Evolutionary conservation across 2,888 invertebrate species (phyloP).

Genomic region (Tipula helvola): DNA sequence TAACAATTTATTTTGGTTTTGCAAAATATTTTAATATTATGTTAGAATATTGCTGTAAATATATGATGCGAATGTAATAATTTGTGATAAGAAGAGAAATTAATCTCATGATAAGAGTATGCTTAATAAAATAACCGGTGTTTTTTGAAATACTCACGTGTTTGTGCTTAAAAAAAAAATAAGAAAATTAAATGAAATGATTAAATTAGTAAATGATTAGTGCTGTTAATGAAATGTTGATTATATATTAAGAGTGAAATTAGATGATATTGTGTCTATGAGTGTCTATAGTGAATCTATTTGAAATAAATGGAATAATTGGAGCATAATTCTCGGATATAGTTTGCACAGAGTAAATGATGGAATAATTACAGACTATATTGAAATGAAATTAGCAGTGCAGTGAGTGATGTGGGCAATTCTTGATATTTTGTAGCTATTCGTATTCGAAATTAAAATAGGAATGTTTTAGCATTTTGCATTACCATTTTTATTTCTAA

Average conservation of each 20-base stretch:
- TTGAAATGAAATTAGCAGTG: background rate
- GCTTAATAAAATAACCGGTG: background rate
- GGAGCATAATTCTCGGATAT: background rate
- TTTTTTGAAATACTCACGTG: background rate
- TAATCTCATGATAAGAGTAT: background rate
- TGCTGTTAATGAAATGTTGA: background rate
- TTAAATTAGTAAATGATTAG: no score
- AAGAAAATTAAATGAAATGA: background rate
- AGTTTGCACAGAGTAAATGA: background rate
- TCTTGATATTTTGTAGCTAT: no score
- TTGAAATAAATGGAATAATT: background rate
- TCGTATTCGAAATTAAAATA: no score
- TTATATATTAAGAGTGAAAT: background rate
- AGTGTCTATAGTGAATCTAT: background rate
- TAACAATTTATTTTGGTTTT: background rate
- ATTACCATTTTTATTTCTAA: no score
- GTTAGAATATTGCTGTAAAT: background rate
- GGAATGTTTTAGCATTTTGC: no score
- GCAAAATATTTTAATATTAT: background rate
- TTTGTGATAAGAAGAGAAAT: background rate
- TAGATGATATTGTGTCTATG: background rate
- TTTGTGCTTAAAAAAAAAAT: background rate
- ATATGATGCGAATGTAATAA: background rate
- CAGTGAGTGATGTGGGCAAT: background rate
- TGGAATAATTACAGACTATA: background rate